These are phyloP conservation scores for Mycalesis mineus DNA, from an alignment of 2,888 invertebrate genomes.

Conservation along the genomic window DNA sequence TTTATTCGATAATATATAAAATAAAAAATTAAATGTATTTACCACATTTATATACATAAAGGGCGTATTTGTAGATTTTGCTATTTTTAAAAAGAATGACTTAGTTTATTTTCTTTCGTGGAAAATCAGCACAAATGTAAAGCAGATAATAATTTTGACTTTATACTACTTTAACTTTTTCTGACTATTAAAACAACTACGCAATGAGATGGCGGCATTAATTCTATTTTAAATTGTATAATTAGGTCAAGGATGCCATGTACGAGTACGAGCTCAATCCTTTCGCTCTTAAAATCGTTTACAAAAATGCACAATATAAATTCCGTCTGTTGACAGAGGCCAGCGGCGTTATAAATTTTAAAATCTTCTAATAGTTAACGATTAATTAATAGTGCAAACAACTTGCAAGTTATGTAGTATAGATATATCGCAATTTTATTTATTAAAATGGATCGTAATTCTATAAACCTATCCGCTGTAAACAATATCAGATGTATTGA, in stretches of 20 bases:
- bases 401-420: too few relatives aligned
- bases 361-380: too few relatives aligned
- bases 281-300: conserved; percentile 14
- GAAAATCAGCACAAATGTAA: too few relatives aligned
- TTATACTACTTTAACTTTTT: neutral
- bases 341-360: neutral
- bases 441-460: conserved; percentile 25
- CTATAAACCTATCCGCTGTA: conserved; percentile 34
- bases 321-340: neutral
- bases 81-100: too few relatives aligned
- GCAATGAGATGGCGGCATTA: conserved; percentile 56
- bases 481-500: conserved; percentile 43
- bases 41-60: too few relatives aligned
- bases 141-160: neutral
- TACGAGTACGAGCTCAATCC: conserved; percentile 36
- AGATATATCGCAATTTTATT: conserved; percentile 4
- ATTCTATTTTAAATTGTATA: conserved; percentile 67
- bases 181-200: conserved; percentile 42
- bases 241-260: conserved; percentile 69
- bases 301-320: neutral
- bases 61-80: too few relatives aligned
- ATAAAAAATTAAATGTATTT: too few relatives aligned
- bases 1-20: too few relatives aligned
- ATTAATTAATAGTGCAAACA: neutral
- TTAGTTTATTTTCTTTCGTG: too few relatives aligned